A percentile compares a stretch with the other conserved stretches of the same genome.
These are phyloP conservation scores for Psammodynastes pulverulentus DNA, from an alignment of 2,113 vertebrate genomes.

Conservation along the genomic window DNA sequence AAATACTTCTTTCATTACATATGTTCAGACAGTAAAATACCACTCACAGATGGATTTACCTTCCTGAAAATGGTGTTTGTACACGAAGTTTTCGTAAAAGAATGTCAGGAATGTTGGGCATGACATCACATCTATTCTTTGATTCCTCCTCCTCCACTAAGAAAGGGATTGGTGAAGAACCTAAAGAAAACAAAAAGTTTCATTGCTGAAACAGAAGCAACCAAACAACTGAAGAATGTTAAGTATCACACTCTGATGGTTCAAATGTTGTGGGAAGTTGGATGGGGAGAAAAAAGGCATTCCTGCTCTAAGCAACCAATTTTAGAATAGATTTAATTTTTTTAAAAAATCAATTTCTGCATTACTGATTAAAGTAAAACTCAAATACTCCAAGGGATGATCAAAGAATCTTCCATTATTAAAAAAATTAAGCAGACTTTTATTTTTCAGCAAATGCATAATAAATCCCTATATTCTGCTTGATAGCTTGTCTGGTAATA, in stretches of 20 bases:
- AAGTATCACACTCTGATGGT: neutral
- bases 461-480: neutral
- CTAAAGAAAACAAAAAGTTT: constrained; percentile 59
- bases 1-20: neutral
- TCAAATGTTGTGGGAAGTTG: neutral
- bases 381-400: neutral
- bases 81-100: constrained; percentile 91
- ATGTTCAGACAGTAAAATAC: neutral
- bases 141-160: constrained; percentile 24
- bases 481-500: neutral
- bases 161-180: constrained; percentile 65
- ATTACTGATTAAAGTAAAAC: neutral
- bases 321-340: neutral
- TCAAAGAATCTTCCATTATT: neutral
- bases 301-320: neutral
- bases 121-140: constrained; percentile 81
- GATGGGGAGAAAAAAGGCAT: neutral
- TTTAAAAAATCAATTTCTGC: neutral
- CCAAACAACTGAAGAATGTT: neutral
- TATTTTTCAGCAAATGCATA: neutral
- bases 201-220: neutral
- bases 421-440: neutral
- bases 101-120: constrained; percentile 92
- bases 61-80: constrained; percentile 84
- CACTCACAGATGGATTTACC: constrained; percentile 69